A percentile compares a stretch with the other conserved stretches of the same genome.
Conservation (phyloP, 2,888 invertebrate genomes). For the Pseudococcus jackbeardsleyi region DNA sequence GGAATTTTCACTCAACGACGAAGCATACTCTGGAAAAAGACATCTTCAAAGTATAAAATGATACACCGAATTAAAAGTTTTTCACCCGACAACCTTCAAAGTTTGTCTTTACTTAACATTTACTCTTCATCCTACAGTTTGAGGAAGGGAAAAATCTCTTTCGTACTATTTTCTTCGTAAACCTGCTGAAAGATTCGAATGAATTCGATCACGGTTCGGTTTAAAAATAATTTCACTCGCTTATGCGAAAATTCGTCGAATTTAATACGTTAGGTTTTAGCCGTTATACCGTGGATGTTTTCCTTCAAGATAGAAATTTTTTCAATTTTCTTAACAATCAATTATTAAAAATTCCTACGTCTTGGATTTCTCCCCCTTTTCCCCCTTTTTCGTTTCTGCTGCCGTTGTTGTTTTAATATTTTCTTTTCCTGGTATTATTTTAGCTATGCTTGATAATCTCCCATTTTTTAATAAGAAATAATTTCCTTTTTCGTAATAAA, state of each 20-base stretch:
- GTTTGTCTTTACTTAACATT: not conserved
- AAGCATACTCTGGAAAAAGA: not conserved
- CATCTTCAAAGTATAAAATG: not conserved
- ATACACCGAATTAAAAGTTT: not conserved
- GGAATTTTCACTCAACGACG: not conserved
- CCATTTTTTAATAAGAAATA: slow-evolving; percentile 4
- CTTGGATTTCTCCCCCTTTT: not conserved
- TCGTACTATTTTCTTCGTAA: not conserved
- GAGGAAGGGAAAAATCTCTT: not conserved
- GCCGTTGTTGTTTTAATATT: slow-evolving; percentile 5
- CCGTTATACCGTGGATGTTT: not conserved
- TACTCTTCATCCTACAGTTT: not conserved
- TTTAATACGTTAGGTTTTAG: not conserved
- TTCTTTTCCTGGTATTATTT: not conserved
- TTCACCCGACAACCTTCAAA: not conserved
- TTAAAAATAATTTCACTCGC: not conserved
- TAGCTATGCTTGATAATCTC: not conserved
- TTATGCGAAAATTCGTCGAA: not conserved
- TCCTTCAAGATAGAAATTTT: not conserved
- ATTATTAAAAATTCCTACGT: slow-evolving; percentile 10
- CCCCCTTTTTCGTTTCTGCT: not conserved
- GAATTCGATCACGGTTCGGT: not conserved
- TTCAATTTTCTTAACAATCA: slow-evolving; percentile 8
- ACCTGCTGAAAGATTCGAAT: not conserved
- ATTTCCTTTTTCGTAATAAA: not conserved